Conservation (phyloP, 2,113 vertebrate genomes). For the Passer montanus region DNA sequence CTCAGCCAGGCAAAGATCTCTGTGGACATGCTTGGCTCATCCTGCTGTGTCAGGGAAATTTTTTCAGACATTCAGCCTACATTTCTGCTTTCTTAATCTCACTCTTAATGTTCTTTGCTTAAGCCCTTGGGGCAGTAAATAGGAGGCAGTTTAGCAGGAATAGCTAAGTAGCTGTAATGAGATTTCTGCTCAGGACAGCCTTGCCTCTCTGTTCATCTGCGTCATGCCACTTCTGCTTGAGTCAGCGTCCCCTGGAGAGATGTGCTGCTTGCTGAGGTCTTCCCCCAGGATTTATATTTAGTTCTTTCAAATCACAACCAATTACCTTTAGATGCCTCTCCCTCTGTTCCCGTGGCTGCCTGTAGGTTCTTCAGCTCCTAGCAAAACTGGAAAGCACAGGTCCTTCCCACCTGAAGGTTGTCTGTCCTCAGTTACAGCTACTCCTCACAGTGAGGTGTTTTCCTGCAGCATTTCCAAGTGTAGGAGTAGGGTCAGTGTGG, state of each 20-base stretch:
- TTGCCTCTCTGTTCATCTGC: not conserved
- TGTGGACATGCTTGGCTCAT: not conserved
- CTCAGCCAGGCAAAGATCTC: not conserved
- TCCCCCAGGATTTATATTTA: constrained; percentile 62
- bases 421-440: not conserved
- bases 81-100: constrained; percentile 47
- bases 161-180: constrained; percentile 51
- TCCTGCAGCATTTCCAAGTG: not conserved
- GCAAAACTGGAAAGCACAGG: not conserved
- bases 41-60: not conserved
- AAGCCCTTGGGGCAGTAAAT: constrained; percentile 42
- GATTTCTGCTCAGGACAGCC: constrained; percentile 38
- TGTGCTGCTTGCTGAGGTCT: not conserved
- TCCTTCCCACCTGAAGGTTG: not conserved
- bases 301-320: constrained; percentile 30
- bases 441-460: not conserved
- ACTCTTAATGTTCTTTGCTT: constrained; percentile 45
- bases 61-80: constrained; percentile 23
- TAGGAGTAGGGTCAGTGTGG: not conserved
- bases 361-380: not conserved
- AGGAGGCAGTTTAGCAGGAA: constrained; percentile 46
- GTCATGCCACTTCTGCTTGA: constrained; percentile 14
- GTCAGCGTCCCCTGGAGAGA: constrained; percentile 50
- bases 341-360: not conserved
- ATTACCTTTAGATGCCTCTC: not conserved